Percentiles rank a stretch among this genome's conserved stretches.
Conservation (phyloP, 2,888 invertebrate species). For the Rutpela maculata region DNA sequence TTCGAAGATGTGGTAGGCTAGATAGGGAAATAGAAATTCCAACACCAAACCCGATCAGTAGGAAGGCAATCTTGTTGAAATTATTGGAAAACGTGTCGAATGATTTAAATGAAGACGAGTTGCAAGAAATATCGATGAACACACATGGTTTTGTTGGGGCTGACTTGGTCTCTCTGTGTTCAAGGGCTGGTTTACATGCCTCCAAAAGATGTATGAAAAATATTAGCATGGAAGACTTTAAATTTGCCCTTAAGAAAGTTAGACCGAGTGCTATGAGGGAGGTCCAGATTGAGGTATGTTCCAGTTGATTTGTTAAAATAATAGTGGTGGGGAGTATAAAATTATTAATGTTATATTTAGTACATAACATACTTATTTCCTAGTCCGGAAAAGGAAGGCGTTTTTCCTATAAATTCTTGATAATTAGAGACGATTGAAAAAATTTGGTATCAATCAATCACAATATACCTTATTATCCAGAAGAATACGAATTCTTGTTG, state of each 20-base stretch:
- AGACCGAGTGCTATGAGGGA: slow-evolving; percentile 95
- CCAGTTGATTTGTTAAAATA: not conserved
- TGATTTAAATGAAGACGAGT: slow-evolving; percentile 76
- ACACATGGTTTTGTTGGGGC: slow-evolving; percentile 95
- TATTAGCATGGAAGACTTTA: slow-evolving; percentile 76
- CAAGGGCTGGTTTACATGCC: slow-evolving; percentile 82
- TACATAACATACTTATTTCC: no score
- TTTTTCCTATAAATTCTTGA: no score
- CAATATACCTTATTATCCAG: no score
- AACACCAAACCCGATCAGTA: slow-evolving; percentile 81
- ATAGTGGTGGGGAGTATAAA: no score
- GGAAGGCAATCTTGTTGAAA: slow-evolving; percentile 80
- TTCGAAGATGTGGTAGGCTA: slow-evolving; percentile 87
- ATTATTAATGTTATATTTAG: no score
- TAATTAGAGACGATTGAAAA: no score
- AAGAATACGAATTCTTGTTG: no score
- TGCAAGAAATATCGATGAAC: slow-evolving; percentile 80
- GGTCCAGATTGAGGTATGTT: slow-evolving; percentile 84
- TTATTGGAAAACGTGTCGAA: slow-evolving; percentile 78
- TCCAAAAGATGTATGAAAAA: slow-evolving; percentile 71
- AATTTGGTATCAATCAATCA: no score
- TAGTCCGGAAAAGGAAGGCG: no score
- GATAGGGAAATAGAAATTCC: slow-evolving; percentile 89
- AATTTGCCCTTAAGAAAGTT: slow-evolving; percentile 80
- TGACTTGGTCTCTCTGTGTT: slow-evolving; percentile 87